A percentile compares a stretch with the other conserved stretches of the same genome.
Evolutionary conservation across 2,888 invertebrate genomes (phyloP).

Genomic region (Nephrocerus scutellatus): DNA sequence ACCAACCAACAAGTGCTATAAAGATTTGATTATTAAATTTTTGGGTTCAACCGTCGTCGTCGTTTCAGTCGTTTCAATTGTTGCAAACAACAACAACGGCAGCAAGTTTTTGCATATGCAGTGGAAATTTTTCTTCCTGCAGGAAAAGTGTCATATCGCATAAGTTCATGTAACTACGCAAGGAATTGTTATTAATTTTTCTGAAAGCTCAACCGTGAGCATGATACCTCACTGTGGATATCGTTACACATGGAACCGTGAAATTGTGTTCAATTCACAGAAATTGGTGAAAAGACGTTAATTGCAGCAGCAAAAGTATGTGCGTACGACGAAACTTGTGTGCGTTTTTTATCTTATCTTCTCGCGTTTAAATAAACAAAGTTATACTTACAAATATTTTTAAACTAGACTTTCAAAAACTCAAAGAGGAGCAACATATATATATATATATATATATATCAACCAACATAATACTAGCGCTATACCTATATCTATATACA

Average conservation of each 20-base stretch:
- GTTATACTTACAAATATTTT: too few relatives aligned
- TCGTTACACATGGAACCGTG: slow-evolving; percentile 87
- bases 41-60: too few relatives aligned
- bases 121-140: not conserved
- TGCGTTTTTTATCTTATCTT: not conserved
- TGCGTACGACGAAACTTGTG: not conserved
- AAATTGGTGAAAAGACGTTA: slow-evolving; percentile 91
- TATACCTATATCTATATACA: too few relatives aligned
- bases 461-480: too few relatives aligned
- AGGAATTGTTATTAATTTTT: slow-evolving; percentile 13
- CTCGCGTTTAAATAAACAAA: not conserved
- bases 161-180: slow-evolving; percentile 1
- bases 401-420: too few relatives aligned
- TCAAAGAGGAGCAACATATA: too few relatives aligned
- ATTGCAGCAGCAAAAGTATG: slow-evolving; percentile 34
- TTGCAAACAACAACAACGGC: too few relatives aligned
- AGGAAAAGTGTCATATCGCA: not conserved
- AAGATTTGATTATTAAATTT: too few relatives aligned
- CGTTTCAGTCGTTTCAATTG: too few relatives aligned
- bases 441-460: too few relatives aligned
- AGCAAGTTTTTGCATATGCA: slow-evolving; percentile 1
- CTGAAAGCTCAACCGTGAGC: slow-evolving; percentile 46
- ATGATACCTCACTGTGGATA: slow-evolving; percentile 61
- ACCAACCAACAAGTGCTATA: too few relatives aligned
- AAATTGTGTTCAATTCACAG: slow-evolving; percentile 87